Percentiles rank a stretch among this genome's conserved stretches.
Evolutionary conservation across 2,113 vertebrate genomes (phyloP).

Genomic region (Gadus macrocephalus): DNA sequence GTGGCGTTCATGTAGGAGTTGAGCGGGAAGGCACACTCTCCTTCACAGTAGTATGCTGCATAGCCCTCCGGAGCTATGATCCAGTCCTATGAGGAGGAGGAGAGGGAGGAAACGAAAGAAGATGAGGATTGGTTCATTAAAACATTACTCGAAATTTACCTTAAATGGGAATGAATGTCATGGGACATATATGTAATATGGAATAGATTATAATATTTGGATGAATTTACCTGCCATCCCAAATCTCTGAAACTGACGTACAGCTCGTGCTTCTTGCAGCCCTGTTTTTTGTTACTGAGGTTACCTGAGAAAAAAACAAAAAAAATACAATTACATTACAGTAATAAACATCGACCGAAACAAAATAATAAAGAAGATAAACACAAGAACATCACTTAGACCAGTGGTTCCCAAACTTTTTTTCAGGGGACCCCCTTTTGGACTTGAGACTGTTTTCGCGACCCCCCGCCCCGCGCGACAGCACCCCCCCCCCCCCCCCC

Average conservation of each 20-base stretch:
- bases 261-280: constrained; percentile 94
- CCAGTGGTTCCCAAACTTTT: too few species aligned
- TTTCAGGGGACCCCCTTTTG: too few species aligned
- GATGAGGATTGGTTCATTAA: too few species aligned
- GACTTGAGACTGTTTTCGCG: too few species aligned
- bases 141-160: too few species aligned
- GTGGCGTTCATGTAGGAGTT: constrained; percentile 99
- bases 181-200: too few species aligned
- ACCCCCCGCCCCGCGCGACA: too few species aligned
- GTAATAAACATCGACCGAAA: neutral
- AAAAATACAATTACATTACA: neutral
- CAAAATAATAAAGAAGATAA: neutral
- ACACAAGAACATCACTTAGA: too few species aligned
- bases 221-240: constrained; percentile 89
- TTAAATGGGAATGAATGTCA: too few species aligned
- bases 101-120: too few species aligned
- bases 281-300: constrained; percentile 86
- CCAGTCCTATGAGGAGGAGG: constrained; percentile 81
- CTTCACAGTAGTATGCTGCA: constrained; percentile 94
- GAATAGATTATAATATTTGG: too few species aligned
- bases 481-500: too few species aligned
- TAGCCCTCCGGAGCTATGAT: constrained; percentile 97
- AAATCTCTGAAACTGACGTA: constrained; percentile 98
- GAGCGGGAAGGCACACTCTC: constrained; percentile 92
- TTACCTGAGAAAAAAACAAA: constrained; percentile 70